phyloP scores from a whole-genome alignment of 1,140 invertebrate species.

The Heliothis virescens region DNA sequence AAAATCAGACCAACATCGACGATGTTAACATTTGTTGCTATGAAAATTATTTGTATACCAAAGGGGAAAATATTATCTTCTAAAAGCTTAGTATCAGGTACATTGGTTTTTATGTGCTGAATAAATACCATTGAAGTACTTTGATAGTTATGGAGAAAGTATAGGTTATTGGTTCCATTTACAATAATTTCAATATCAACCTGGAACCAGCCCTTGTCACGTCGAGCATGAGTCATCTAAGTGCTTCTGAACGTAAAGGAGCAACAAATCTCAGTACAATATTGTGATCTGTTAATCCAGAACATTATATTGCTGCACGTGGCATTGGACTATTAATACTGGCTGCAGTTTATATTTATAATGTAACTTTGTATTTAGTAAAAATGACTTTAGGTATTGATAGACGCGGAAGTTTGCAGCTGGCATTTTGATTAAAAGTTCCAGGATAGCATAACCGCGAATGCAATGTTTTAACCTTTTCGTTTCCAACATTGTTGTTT shows the following conservation, averaged over 20 bases:
- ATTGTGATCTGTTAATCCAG: conserved; percentile 20
- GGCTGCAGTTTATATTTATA: not conserved
- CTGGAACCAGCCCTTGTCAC: conserved; percentile 15
- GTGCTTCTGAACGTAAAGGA: conserved; percentile 30
- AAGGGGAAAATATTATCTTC: too few relatives aligned
- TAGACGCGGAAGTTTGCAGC: not conserved
- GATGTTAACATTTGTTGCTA: too few relatives aligned
- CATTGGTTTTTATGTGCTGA: too few relatives aligned
- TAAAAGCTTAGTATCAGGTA: too few relatives aligned
- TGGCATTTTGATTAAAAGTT: not conserved
- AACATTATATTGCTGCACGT: conserved; percentile 22
- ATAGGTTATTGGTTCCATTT: conserved; percentile 1
- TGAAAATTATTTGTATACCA: too few relatives aligned
- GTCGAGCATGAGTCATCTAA: conserved; percentile 30
- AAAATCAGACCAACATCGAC: too few relatives aligned
- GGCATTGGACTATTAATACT: conserved; percentile 1
- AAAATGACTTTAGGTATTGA: not conserved
- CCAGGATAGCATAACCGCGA: not conserved
- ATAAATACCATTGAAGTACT: not conserved
- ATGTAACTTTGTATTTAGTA: not conserved
- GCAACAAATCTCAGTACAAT: conserved; percentile 16
- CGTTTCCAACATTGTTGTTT: too few relatives aligned
- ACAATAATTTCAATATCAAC: conserved; percentile 19
- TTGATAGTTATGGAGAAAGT: not conserved
- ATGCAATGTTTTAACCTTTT: too few relatives aligned